Conservation (phyloP, 1,140 invertebrate species). For the Cydia pomonella region DNA sequence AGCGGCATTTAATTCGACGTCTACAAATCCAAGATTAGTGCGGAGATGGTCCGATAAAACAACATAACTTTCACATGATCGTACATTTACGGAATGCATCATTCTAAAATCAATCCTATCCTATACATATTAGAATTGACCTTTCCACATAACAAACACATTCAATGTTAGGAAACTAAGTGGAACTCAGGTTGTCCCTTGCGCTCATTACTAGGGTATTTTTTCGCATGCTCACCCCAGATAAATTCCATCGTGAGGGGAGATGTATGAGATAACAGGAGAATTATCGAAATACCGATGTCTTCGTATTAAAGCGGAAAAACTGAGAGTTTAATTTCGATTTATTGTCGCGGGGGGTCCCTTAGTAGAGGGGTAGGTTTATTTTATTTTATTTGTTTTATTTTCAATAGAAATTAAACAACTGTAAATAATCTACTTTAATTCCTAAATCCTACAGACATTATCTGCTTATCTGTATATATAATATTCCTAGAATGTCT, state of each 20-base stretch:
- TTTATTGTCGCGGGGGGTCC: conserved; percentile 52
- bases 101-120: not conserved
- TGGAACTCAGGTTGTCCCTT: conserved; percentile 44
- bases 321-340: conserved; percentile 61
- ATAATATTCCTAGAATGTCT: no score
- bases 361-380: no score
- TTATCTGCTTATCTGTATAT: no score
- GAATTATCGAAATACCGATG: conserved; percentile 73
- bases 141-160: not conserved
- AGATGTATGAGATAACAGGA: conserved; percentile 69
- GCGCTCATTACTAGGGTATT: conserved; percentile 73
- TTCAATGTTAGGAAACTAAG: not conserved
- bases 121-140: not conserved
- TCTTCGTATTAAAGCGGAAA: conserved; percentile 56
- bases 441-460: no score
- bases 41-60: conserved; percentile 26
- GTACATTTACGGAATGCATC: not conserved
- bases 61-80: conserved; percentile 25
- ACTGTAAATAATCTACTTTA: no score
- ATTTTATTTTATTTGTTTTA: conserved; percentile 25
- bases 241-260: conserved; percentile 65
- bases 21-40: conserved; percentile 22
- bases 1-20: conserved; percentile 4
- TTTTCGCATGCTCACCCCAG: conserved; percentile 70
- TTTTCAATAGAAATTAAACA: not conserved